Conservation (phyloP, 1,140 invertebrate species). For the Eulimnadia texana region DNA sequence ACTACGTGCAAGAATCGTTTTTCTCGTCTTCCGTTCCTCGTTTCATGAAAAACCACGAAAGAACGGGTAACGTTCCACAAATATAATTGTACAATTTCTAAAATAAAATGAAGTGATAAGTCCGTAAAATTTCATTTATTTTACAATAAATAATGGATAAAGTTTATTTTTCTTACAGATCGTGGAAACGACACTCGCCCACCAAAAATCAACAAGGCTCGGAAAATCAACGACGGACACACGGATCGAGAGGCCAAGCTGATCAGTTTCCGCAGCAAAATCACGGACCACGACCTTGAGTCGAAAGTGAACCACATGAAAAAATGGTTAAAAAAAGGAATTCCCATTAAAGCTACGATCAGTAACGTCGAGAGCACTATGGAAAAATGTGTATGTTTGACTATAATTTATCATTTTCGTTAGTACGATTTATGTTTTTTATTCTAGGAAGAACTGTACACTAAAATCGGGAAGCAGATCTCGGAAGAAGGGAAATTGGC, state of each 20-base stretch:
- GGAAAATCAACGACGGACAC: not conserved
- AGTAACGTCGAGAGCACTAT: not conserved
- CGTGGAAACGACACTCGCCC: not conserved
- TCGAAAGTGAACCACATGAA: constrained; percentile 7
- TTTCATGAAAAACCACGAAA: too few relatives aligned
- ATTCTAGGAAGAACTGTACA: constrained; percentile 5
- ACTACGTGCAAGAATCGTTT: too few relatives aligned
- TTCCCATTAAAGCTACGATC: not conserved
- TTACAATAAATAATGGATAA: too few relatives aligned
- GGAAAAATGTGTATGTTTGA: not conserved
- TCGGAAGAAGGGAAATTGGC: not conserved
- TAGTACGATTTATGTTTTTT: not conserved
- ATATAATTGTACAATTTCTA: too few relatives aligned
- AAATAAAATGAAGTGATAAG: too few relatives aligned
- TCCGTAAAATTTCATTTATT: too few relatives aligned
- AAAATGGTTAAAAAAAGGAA: constrained; percentile 7
- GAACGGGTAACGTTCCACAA: too few relatives aligned
- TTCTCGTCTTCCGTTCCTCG: too few relatives aligned
- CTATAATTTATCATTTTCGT: not conserved
- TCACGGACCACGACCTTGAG: constrained; percentile 1
- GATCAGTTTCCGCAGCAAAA: constrained; percentile 3
- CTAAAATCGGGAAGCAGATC: not conserved
- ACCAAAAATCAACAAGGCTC: not conserved
- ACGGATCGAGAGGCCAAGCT: not conserved
- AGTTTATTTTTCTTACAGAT: too few relatives aligned